Evolutionary conservation across 1,140 invertebrate species (phyloP), one percentile per base, ranked within the genome.

Genomic region (Lepidurus couesii): DNA sequence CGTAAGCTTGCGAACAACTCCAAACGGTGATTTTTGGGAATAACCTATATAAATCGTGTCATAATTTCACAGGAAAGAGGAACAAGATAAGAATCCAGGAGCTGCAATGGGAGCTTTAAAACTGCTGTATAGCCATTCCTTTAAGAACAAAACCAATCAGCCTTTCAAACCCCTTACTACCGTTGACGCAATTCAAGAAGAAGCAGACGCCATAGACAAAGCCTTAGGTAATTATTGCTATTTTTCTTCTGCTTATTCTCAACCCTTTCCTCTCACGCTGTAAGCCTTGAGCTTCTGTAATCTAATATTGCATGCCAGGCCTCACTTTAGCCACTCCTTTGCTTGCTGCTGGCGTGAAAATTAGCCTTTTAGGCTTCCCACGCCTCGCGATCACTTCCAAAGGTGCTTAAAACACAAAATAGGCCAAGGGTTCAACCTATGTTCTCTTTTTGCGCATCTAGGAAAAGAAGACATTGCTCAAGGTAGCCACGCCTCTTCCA

Each of bases 31-130:
- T 24, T 44, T 73, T 34, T 13, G 53, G n/a, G 24, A 24, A 1
- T 21, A 75, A 44, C 1, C 73, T 6, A 4, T 13, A 78, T 77
- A 76, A n/a, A n/a, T 11, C 42, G 24, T n/a, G 1, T 11, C 3
- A 5, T 7, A 76, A 24, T 76, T 13, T 42, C 13, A 34, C 75
- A 85, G 84, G 79, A 88, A 89, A 82, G 90, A 90, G 74, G 96
- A 98, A 84, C 94, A 97, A 85, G 89, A 92, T 84, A 90, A 97
- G 82, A 95, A 98, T 87, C 95, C 96, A 1, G 90, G 92, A 81
- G 95, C 95, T n/a, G 91, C 93, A 1, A 83, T 93, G 34, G 93
- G 96, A 84, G 96, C 96, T 3, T 89, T 98, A 44, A 95, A 95
- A 82, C 26, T 74, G 8, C 97, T 93, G 84, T 97, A 96, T 83